phyloP scores from a whole-genome alignment of 1,140 invertebrate genomes.

The Micrasema minimum region DNA sequence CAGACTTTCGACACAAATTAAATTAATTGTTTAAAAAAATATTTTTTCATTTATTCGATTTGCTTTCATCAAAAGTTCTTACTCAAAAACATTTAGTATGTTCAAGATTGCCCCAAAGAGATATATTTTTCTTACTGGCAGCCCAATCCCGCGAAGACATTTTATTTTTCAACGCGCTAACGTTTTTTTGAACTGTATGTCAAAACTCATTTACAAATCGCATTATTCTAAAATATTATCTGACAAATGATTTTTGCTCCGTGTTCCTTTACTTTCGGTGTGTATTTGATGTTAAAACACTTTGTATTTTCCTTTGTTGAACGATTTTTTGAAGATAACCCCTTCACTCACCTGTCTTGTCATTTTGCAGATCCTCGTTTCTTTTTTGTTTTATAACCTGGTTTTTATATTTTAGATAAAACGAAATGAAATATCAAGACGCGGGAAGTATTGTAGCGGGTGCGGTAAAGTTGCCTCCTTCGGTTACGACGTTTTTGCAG shows the following conservation, averaged over 20 bases:
- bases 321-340: constrained; percentile 10
- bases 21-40: too few species aligned
- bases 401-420: constrained; percentile 15
- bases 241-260: constrained; percentile 25
- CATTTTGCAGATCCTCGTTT: background rate
- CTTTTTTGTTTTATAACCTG: background rate
- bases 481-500: constrained; percentile 63
- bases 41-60: too few species aligned
- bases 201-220: constrained; percentile 25
- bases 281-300: background rate
- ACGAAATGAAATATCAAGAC: constrained; percentile 45
- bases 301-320: background rate
- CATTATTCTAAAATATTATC: background rate
- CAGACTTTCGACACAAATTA: too few species aligned
- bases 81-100: background rate
- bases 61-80: too few species aligned
- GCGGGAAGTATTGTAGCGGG: constrained; percentile 45
- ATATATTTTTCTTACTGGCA: constrained; percentile 3
- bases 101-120: background rate
- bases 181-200: constrained; percentile 32
- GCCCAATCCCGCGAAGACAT: constrained; percentile 10
- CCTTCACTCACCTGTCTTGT: constrained; percentile 12
- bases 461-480: constrained; percentile 62
- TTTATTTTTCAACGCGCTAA: constrained; percentile 33
- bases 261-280: constrained; percentile 4